phyloP scores from a whole-genome alignment of 2,888 invertebrate genomes.

The Callyntrura sp. region DNA sequence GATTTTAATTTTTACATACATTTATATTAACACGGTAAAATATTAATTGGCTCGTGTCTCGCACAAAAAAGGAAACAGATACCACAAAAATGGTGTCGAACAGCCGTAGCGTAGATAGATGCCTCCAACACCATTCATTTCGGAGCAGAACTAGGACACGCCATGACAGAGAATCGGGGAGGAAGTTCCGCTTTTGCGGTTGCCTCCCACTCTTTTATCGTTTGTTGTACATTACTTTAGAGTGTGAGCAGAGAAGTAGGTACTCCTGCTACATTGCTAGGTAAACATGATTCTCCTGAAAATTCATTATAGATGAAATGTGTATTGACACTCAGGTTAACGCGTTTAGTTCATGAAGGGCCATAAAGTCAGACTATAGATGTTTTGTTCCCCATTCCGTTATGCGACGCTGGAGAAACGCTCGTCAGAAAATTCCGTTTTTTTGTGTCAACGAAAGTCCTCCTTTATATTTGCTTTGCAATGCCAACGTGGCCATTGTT shows the following conservation, averaged over 20 bases:
- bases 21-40: background rate
- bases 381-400: background rate
- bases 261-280: background rate
- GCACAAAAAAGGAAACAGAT: no score
- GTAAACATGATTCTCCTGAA: background rate
- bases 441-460: background rate
- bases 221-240: no score
- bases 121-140: background rate
- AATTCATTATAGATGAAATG: no score
- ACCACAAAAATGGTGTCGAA: background rate
- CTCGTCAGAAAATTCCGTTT: background rate
- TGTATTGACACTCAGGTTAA: no score
- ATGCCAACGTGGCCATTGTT: no score
- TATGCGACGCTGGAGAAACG: background rate
- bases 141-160: background rate
- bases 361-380: background rate
- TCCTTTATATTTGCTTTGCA: no score
- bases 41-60: background rate
- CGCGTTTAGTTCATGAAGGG: no score
- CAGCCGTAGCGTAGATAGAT: no score
- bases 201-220: background rate
- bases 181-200: slow-evolving; percentile 23
- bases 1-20: background rate
- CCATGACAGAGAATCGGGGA: no score
- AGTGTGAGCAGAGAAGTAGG: no score